Conservation (phyloP, 1,140 invertebrate species). For the Ericerus pela region DNA sequence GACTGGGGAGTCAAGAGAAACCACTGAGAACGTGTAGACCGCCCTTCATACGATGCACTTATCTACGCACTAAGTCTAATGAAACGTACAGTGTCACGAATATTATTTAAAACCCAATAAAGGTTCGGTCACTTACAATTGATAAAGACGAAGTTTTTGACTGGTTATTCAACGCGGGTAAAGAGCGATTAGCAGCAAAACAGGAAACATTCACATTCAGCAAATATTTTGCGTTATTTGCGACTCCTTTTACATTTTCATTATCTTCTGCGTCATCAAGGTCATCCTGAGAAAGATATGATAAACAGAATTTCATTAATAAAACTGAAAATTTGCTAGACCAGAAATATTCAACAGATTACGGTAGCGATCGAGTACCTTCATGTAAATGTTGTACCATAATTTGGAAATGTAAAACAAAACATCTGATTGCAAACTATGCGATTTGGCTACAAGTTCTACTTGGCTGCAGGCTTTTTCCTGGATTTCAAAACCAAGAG, state of each 20-base stretch:
- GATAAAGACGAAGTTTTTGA: not conserved
- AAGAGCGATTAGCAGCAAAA: not conserved
- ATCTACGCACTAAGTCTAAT: no score
- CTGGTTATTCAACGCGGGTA: not conserved
- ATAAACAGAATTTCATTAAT: not conserved
- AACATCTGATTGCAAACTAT: not conserved
- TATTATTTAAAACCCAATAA: no score
- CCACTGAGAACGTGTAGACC: no score
- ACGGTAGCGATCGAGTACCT: not conserved
- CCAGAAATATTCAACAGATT: not conserved
- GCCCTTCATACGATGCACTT: no score
- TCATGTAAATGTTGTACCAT: slow-evolving; percentile 2
- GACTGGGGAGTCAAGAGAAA: no score
- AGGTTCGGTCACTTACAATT: no score
- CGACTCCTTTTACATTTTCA: not conserved
- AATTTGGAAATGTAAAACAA: slow-evolving; percentile 1
- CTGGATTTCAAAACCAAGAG: not conserved
- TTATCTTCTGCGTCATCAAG: not conserved
- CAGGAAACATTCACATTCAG: not conserved
- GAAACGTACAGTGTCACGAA: no score
- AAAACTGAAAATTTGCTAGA: not conserved
- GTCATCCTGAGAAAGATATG: not conserved
- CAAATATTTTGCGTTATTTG: not conserved
- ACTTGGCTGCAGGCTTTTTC: slow-evolving; percentile 5
- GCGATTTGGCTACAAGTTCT: not conserved